These are phyloP conservation scores for Paguma larvata DNA, from an alignment of 2,797 vertebrate species.

Conservation along the genomic window DNA sequence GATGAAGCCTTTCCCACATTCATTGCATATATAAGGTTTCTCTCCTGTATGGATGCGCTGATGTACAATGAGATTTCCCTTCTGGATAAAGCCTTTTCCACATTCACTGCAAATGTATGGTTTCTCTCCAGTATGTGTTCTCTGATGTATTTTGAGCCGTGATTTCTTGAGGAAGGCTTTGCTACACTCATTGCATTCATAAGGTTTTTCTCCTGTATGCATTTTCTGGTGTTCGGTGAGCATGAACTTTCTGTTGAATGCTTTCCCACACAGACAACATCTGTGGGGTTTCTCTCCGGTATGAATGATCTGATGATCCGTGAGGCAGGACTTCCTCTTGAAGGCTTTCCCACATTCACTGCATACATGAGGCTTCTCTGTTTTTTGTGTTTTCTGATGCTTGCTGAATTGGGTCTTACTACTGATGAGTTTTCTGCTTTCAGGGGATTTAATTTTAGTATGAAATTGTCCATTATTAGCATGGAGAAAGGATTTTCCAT, in stretches of 20 bases:
- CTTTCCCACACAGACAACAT: conserved; percentile 78
- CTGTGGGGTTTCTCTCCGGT: conserved; percentile 81
- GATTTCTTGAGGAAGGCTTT: conserved; percentile 81
- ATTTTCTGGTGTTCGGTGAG: conserved; percentile 73
- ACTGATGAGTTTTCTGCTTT: conserved; percentile 23
- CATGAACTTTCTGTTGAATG: conserved; percentile 76
- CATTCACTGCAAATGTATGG: conserved; percentile 66
- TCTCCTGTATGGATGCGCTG: conserved; percentile 69
- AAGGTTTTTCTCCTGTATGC: conserved; percentile 80
- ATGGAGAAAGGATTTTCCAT: conserved; percentile 13
- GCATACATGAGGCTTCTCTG: conserved; percentile 74
- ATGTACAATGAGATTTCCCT: conserved; percentile 70
- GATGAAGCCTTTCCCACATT: conserved; percentile 78
- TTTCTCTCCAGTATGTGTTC: conserved; percentile 69
- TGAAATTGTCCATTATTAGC: background rate
- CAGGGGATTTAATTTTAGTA: background rate
- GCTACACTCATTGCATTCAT: conserved; percentile 75
- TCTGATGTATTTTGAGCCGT: conserved; percentile 66
- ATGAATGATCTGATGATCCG: conserved; percentile 79
- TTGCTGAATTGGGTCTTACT: conserved; percentile 12
- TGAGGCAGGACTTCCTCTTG: conserved; percentile 80
- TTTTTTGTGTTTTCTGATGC: conserved; percentile 63
- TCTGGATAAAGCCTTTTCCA: conserved; percentile 70
- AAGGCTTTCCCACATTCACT: conserved; percentile 80
- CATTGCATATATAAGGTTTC: conserved; percentile 66